Percentiles rank a stretch among this genome's conserved stretches.
phyloP scores from a whole-genome alignment of 2,797 vertebrate genomes.

The Myotis vivesi region DNA sequence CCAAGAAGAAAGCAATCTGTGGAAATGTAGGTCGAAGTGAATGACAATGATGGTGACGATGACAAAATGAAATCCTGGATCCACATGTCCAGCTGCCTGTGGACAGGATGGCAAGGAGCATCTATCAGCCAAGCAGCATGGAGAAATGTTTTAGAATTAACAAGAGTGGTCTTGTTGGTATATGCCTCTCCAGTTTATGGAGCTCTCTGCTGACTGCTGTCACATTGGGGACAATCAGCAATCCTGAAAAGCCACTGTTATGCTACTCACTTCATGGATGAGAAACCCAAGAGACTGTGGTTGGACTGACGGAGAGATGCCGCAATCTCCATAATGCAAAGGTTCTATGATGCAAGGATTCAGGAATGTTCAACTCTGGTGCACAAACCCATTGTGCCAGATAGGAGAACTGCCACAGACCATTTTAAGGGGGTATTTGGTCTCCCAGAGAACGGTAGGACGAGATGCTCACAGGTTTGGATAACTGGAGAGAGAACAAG shows the following conservation, averaged over 20 bases:
- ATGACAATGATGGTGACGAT: neutral
- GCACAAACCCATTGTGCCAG: neutral
- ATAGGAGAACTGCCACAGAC: neutral
- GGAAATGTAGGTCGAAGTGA: neutral
- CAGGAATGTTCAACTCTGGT: neutral
- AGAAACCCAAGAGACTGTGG: neutral
- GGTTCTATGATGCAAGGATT: neutral
- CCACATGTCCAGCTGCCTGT: neutral
- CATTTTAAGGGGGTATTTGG: neutral
- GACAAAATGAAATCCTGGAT: neutral
- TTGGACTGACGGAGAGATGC: neutral
- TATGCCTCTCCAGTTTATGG: neutral
- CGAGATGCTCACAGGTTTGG: neutral
- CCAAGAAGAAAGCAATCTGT: neutral
- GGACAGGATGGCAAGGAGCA: neutral
- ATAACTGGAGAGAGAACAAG: neutral
- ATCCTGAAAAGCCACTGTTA: rapidly evolving
- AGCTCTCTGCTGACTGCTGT: neutral
- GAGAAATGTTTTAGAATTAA: neutral
- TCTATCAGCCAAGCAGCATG: neutral
- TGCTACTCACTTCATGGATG: neutral
- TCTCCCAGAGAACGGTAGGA: neutral
- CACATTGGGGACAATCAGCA: neutral
- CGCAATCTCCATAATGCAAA: rapidly evolving
- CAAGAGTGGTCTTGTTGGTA: too few relatives aligned